phyloP scores from a whole-genome alignment of 2,888 invertebrate genomes.

The Phoenoteleia sp. region DNA sequence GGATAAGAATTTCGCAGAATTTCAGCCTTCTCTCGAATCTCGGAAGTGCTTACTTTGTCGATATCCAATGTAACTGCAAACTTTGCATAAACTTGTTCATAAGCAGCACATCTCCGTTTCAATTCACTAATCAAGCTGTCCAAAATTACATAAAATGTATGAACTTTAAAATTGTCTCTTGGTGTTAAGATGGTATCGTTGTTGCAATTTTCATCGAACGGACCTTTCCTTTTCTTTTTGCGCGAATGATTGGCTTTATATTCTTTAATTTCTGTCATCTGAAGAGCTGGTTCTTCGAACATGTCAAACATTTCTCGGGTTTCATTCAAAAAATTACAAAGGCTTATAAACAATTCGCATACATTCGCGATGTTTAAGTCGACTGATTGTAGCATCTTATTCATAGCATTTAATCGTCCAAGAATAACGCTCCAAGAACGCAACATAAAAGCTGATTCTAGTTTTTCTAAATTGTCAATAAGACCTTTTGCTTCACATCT shows the following conservation, averaged over 20 bases:
- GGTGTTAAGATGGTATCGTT: not conserved
- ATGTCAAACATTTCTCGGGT: conserved; percentile 14
- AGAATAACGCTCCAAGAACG: conserved; percentile 44
- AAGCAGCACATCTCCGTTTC: not conserved
- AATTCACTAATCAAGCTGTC: conserved; percentile 25
- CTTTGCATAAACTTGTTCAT: conserved; percentile 13
- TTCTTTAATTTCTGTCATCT: conserved; percentile 9
- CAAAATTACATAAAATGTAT: conserved; percentile 41
- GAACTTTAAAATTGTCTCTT: conserved; percentile 30
- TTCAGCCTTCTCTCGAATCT: conserved; percentile 18
- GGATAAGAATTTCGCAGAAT: conserved; percentile 17
- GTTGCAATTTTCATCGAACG: conserved; percentile 5
- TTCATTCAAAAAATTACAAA: not conserved
- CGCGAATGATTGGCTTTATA: not conserved
- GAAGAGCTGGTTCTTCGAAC: conserved; percentile 21
- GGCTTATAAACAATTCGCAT: not conserved
- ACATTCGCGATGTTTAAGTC: conserved; percentile 1
- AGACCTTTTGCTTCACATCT: conserved; percentile 22
- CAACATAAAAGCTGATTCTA: conserved; percentile 55
- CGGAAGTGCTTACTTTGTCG: no score
- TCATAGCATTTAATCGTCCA: conserved; percentile 38
- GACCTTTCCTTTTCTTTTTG: conserved; percentile 30
- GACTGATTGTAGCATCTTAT: conserved; percentile 43
- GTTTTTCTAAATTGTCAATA: conserved; percentile 1
- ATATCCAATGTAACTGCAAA: not conserved